Evolutionary conservation across 1,140 invertebrate species (phyloP), one percentile per base, ranked within the genome.

Genomic region (Cyclina sinensis): DNA sequence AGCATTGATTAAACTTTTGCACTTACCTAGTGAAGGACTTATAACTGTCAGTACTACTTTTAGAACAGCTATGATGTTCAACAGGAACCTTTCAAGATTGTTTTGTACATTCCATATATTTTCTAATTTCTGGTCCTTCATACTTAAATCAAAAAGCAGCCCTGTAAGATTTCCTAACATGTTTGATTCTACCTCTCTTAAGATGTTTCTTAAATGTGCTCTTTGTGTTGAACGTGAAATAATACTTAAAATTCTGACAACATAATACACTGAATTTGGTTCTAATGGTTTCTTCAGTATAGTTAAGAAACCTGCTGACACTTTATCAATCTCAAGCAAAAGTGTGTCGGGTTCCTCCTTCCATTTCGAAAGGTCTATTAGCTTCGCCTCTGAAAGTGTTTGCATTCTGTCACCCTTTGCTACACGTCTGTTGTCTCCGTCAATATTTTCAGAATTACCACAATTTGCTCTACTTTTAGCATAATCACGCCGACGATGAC

Each of bases 241-340:
- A 54, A 80, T 86, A 0, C 32, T 62, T n/a, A 90, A 32, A 46
- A 90, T 74, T 18, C 30, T 18, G 12, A 90, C 14, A 32, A 90
- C 35, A 57, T 73, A 24, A 37, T 21, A 27, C 54, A 86, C 57
- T 65, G 37, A 76, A 48, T 86, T 59, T 62, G 48, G 46, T 27
- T 73, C 35, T 4, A 21, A n/a, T 0, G 73, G 16, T 46, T 46
- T 76, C 2, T 76, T 43, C 0, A 90, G 37, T 51, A 90, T 30
- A 18, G 68, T 46, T 9, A 24, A 24, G 73, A 87, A 84, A 46
- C 80, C 85, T n/a, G 54, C 84, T 68, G 57, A 84, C 18, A 39
- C 30, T 35, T 70, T 57, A n/a, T 51, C 54, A 14, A 87, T 24
- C 35, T 83, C 37, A 43, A 80, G 48, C 35, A 86, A 37, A 32